These are phyloP conservation scores for Alsophila aescularia DNA, from an alignment of 2,888 invertebrate species.

Conservation along the genomic window DNA sequence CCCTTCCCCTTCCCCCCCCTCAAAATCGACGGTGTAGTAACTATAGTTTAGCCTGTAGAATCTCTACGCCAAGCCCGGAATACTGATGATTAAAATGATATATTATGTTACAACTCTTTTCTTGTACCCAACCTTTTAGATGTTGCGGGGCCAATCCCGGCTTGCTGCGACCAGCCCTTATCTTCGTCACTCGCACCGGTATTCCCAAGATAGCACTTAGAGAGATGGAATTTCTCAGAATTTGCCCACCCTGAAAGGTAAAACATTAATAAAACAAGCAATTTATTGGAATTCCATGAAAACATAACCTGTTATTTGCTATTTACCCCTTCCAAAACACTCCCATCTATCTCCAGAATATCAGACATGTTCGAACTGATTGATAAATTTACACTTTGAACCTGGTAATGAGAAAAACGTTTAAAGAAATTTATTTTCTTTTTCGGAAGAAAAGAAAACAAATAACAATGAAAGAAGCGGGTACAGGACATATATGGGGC, in stretches of 20 bases:
- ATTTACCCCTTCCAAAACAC: conserved; percentile 91
- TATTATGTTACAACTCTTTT: neutral
- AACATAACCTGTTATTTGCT: conserved; percentile 6
- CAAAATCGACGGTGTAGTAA: no score
- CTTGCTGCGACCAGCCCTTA: conserved; percentile 91
- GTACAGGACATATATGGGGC: no score
- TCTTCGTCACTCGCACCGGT: conserved; percentile 90
- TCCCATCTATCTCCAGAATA: conserved; percentile 89
- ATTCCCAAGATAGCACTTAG: conserved; percentile 90
- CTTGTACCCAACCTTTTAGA: conserved; percentile 86
- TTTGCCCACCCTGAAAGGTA: conserved; percentile 92
- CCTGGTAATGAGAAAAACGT: no score
- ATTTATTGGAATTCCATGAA: neutral
- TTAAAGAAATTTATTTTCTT: no score
- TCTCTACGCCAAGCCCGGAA: no score
- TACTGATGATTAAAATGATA: no score
- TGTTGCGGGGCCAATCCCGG: conserved; percentile 94
- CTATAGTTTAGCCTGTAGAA: no score
- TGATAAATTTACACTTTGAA: neutral
- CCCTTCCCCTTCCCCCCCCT: no score
- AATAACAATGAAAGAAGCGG: no score
- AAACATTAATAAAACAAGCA: neutral
- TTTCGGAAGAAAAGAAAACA: no score
- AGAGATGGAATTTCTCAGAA: conserved; percentile 91
- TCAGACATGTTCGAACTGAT: conserved; percentile 42